A percentile compares a stretch with the other conserved stretches of the same genome.
Evolutionary conservation across 2,113 vertebrate genomes (phyloP).

Genomic region (Poicephalus gulielmi): DNA sequence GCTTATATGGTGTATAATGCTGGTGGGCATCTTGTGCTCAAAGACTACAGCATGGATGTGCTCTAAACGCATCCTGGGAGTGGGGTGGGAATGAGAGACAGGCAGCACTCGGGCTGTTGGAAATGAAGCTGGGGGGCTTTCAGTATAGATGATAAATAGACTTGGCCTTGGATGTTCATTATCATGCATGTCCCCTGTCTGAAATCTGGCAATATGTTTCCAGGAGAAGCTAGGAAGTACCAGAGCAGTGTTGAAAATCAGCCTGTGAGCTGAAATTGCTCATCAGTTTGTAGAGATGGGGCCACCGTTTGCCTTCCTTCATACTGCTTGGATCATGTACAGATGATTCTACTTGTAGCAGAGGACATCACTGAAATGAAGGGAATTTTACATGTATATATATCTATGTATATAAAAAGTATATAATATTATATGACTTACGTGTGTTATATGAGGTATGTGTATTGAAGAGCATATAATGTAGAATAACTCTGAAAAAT

Average conservation of each 20-base stretch:
- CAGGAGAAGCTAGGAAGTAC: neutral
- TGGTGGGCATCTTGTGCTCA: neutral
- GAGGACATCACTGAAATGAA: neutral
- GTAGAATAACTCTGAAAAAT: neutral
- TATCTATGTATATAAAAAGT: neutral
- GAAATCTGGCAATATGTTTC: neutral
- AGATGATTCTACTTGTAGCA: neutral
- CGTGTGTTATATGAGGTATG: neutral
- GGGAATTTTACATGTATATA: neutral
- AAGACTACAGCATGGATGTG: neutral
- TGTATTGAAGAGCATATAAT: neutral
- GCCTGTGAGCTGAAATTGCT: neutral
- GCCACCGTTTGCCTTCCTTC: neutral
- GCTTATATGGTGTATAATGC: neutral
- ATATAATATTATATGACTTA: neutral
- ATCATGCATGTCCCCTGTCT: neutral
- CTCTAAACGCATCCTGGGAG: neutral
- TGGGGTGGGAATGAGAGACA: neutral
- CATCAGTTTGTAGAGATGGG: neutral
- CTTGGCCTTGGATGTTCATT: neutral
- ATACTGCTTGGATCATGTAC: neutral
- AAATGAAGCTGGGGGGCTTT: neutral
- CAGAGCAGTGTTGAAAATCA: neutral
- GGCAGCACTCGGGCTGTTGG: neutral
- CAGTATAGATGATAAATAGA: neutral